These are phyloP conservation scores for Hyperoplus lanceolatus DNA, from an alignment of 2,797 vertebrate genomes.

Conservation along the genomic window DNA sequence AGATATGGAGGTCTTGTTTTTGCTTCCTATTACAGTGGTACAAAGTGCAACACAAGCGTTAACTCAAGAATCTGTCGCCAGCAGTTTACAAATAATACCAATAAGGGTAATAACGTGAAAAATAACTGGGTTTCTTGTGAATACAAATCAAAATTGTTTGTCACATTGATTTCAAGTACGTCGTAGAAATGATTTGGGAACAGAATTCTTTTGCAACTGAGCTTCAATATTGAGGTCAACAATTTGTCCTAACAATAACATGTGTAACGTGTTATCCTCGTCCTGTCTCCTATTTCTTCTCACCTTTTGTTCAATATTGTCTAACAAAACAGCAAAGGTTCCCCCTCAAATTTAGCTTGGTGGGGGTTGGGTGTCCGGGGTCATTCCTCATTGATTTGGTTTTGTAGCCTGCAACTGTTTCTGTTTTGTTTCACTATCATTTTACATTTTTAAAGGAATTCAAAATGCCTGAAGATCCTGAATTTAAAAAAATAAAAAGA, in stretches of 20 bases:
- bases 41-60: background rate
- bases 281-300: constrained; percentile 25
- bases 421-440: background rate
- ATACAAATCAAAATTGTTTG: background rate
- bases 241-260: background rate
- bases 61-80: background rate
- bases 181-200: background rate
- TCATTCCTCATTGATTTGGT: background rate
- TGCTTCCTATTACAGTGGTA: constrained; percentile 36
- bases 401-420: too few species aligned
- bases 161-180: too few species aligned
- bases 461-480: background rate
- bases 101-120: background rate
- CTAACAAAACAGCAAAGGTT: constrained; percentile 19
- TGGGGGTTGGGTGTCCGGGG: background rate
- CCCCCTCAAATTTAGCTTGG: background rate
- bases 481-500: background rate
- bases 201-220: background rate
- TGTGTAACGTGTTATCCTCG: background rate
- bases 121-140: background rate
- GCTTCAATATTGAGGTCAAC: constrained; percentile 3
- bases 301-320: constrained; percentile 26
- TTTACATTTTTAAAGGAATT: background rate
- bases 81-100: too few species aligned
- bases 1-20: constrained; percentile 67